A percentile compares a stretch with the other conserved stretches of the same genome.
Evolutionary conservation across 1,140 invertebrate genomes (phyloP).

Genomic region (Procambarus virginalis): DNA sequence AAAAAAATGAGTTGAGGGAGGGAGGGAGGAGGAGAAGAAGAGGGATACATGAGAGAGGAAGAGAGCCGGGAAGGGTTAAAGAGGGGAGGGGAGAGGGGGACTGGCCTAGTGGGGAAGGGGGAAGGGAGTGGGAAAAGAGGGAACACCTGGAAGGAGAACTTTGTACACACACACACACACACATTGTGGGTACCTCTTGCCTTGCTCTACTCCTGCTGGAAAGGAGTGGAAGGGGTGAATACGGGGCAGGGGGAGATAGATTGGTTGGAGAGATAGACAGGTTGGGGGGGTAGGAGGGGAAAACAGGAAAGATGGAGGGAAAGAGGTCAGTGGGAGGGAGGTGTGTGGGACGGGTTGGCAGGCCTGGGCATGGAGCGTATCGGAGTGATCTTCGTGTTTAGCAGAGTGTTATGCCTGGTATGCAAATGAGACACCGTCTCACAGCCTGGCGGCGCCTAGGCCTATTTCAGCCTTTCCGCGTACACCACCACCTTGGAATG

Average conservation of each 20-base stretch:
- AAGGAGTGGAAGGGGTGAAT: too few species aligned
- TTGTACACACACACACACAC: too few species aligned
- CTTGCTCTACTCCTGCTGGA: too few species aligned
- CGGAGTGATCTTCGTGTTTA: conserved; percentile 48
- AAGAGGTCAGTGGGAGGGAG: not conserved
- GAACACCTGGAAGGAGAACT: not conserved
- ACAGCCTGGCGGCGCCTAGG: conserved; percentile 19
- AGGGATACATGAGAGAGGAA: too few species aligned
- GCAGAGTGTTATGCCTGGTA: conserved; percentile 46
- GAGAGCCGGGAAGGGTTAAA: not conserved
- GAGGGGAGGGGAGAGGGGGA: not conserved
- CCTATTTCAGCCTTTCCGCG: conserved; percentile 16
- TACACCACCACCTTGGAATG: conserved; percentile 51
- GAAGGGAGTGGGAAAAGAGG: not conserved
- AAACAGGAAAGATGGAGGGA: not conserved
- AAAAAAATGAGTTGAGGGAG: too few species aligned
- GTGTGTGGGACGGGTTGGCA: not conserved
- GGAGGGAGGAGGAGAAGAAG: too few species aligned
- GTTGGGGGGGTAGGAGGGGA: too few species aligned
- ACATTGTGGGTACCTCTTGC: too few species aligned
- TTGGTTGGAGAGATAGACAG: too few species aligned
- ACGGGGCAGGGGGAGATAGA: too few species aligned
- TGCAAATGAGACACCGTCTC: conserved; percentile 34
- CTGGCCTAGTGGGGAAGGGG: not conserved
- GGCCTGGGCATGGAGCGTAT: conserved; percentile 13